A percentile compares a stretch with the other conserved stretches of the same genome.
Conservation (phyloP, 2,113 vertebrate genomes). For the Carollia perspicillata region DNA sequence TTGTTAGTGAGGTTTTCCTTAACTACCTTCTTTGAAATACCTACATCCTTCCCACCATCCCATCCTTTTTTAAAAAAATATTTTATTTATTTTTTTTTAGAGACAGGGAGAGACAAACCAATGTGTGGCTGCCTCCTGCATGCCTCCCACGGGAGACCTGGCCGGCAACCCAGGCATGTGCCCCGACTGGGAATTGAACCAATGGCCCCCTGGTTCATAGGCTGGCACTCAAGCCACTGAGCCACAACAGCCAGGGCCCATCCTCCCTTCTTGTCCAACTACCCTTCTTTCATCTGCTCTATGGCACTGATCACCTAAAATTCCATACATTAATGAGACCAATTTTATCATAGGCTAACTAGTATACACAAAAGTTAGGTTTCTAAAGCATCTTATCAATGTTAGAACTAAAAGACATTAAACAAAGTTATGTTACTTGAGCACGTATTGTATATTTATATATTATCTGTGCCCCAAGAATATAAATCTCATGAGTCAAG, state of each 20-base stretch:
- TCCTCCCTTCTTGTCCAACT: neutral
- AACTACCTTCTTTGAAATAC: neutral
- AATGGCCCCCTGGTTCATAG: too few relatives aligned
- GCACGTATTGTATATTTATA: neutral
- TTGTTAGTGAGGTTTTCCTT: neutral
- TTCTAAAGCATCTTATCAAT: neutral
- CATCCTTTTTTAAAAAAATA: neutral
- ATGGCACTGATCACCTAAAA: neutral
- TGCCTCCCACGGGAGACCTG: too few relatives aligned
- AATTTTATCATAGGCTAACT: neutral
- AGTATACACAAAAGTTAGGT: neutral
- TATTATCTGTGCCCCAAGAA: neutral
- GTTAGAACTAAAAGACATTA: neutral
- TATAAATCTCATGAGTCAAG: neutral
- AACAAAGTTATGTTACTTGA: neutral
- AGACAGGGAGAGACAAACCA: too few relatives aligned
- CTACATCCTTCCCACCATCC: neutral
- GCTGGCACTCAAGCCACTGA: too few relatives aligned
- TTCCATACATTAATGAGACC: neutral
- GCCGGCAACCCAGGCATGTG: too few relatives aligned
- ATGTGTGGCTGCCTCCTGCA: too few relatives aligned
- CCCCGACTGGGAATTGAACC: too few relatives aligned
- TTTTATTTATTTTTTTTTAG: too few relatives aligned
- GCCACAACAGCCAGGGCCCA: neutral
- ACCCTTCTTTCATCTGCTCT: neutral